phyloP scores from a whole-genome alignment of 2,888 invertebrate genomes.

The Macroteleia sp. region DNA sequence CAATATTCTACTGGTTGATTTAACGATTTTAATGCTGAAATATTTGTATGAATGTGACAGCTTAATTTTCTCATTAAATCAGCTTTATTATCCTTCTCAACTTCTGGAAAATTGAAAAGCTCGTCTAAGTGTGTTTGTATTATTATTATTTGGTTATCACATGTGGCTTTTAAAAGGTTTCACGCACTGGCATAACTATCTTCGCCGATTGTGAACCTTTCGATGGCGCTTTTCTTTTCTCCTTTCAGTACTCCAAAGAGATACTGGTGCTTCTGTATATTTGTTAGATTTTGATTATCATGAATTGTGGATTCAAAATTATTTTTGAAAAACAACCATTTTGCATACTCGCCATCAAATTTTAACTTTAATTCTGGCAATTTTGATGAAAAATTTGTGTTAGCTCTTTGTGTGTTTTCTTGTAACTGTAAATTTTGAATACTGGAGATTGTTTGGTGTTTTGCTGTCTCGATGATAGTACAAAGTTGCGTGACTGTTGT shows the following conservation, averaged over 20 bases:
- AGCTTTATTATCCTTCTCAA: slow-evolving; percentile 14
- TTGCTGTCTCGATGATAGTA: too few species aligned
- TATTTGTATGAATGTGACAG: slow-evolving; percentile 9
- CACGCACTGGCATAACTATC: slow-evolving; percentile 64
- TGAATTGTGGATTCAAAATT: slow-evolving; percentile 56
- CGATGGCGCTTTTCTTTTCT: slow-evolving; percentile 57
- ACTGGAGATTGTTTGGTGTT: too few species aligned
- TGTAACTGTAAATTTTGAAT: too few species aligned
- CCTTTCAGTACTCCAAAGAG: slow-evolving; percentile 56
- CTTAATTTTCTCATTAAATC: slow-evolving; percentile 7
- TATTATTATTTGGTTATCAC: slow-evolving; percentile 18
- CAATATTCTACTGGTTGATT: slow-evolving; percentile 1
- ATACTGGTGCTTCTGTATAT: slow-evolving; percentile 63
- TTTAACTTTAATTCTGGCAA: slow-evolving; percentile 46
- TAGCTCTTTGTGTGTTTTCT: too few species aligned
- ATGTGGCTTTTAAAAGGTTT: slow-evolving; percentile 25
- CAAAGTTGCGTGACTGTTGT: too few species aligned
- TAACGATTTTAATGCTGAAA: not conserved
- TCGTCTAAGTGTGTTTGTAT: slow-evolving; percentile 12
- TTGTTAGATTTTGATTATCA: slow-evolving; percentile 18
- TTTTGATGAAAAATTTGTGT: slow-evolving; percentile 6
- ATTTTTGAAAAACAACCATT: slow-evolving; percentile 59
- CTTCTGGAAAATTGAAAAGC: slow-evolving; percentile 8
- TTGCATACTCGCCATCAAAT: slow-evolving; percentile 55
- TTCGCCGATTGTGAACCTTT: slow-evolving; percentile 46